phyloP scores from a whole-genome alignment of 2,113 vertebrate species.

The Monarcha castaneiventris region DNA sequence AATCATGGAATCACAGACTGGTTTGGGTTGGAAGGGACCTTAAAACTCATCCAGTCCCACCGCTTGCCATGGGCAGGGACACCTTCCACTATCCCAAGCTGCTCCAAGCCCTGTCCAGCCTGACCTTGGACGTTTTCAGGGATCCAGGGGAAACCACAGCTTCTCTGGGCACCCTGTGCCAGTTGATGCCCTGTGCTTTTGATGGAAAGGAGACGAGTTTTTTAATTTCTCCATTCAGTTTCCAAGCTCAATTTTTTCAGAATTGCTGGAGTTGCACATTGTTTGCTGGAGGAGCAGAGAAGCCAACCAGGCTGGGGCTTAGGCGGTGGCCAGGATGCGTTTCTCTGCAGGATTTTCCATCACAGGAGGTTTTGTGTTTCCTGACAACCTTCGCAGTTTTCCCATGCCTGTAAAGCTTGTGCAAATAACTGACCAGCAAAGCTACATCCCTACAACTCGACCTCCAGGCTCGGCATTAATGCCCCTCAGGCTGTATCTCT shows the following conservation, averaged over 20 bases:
- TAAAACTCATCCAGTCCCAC: not conserved
- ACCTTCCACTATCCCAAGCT: fast-evolving
- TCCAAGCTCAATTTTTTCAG: not conserved
- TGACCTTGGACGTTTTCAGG: fast-evolving
- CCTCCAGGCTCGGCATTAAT: not conserved
- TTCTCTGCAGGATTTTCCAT: not conserved
- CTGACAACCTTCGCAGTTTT: not conserved
- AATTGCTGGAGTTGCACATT: not conserved
- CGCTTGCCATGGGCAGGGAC: not conserved
- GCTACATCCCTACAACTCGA: fast-evolving
- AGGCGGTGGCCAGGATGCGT: not conserved
- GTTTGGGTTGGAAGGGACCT: not conserved
- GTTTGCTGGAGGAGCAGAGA: not conserved
- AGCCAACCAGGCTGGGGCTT: not conserved
- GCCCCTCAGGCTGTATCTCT: not conserved
- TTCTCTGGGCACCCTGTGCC: not conserved
- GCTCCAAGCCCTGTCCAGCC: fast-evolving
- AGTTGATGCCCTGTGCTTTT: not conserved
- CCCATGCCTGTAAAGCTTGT: not conserved
- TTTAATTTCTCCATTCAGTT: not conserved
- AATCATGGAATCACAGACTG: not conserved
- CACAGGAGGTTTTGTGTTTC: not conserved
- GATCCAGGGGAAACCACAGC: not conserved
- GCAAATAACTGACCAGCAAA: not conserved
- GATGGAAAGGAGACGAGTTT: not conserved